Base-by-base conservation (phyloP, 2,113 vertebrate genomes). In the Bagarius yarrelli region DNA sequence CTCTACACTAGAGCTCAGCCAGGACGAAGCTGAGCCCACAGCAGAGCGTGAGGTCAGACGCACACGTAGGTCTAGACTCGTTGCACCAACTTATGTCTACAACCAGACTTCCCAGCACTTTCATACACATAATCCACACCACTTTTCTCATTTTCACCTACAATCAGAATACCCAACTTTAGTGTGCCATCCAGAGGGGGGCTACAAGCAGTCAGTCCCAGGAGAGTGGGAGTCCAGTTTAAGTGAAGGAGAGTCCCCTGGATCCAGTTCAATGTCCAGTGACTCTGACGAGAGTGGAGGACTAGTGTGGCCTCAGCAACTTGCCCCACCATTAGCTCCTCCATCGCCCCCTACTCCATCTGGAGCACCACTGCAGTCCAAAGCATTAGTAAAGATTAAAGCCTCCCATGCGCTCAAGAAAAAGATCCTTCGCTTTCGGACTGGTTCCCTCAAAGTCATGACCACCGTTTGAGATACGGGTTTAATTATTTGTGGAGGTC, bases 401-500 rank as follows among this genome's bases (percentile, higher is more conserved):
- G 95, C 95, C 1, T 96, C 95, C 0, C 95, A 96, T 32, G 95
- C 95, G 0, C 94, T 96, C 1, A 96, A 96, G 86, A 96, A 96
- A 80, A 96, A 96, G 90, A 96, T 96, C 52, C 86, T 96, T 75
- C 93, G 95, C 11, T 96, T 96, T 87, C 93, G 94, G 30, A 95
- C 93, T 0, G 95, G 95, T 47, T 96, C 95, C 2, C 93, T 96
- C 34, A 96, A 96, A 89, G 94, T 96, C 75, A 96, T 96, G 95
- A 96, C 95, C 1, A 96, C 95, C 0, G 95, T 96, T 44, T 96
- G 67, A 85, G 50, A 30, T 57, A 82, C 25, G 30, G 56, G 47
- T 25, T 19, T 40, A 63, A 36, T 56, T 18, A 50, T 63, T 67
- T 27, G 5, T 73, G 34, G 57, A 63, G 56, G 5, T 44, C 25